Percentiles rank a stretch among this genome's conserved stretches.
These are phyloP conservation scores for Dysidea cf. avara DNA, from an alignment of 37 sponge, comb jelly and placozoan species.

Conservation along the genomic window DNA sequence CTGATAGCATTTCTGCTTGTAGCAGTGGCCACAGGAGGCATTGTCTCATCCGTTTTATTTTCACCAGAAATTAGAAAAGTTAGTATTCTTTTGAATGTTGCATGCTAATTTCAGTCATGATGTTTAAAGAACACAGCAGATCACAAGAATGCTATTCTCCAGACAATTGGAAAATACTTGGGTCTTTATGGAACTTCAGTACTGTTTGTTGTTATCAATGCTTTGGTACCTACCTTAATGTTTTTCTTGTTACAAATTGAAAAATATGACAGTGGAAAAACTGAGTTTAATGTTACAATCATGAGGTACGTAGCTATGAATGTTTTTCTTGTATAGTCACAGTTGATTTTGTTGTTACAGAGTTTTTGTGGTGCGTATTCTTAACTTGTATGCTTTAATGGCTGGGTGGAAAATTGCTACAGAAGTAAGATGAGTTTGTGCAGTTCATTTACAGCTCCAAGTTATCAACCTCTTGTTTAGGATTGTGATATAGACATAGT, in stretches of 20 bases:
- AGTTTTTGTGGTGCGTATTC: slow-evolving; percentile 6
- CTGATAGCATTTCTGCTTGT: neutral
- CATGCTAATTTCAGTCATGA: too few relatives aligned
- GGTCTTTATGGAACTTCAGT: neutral
- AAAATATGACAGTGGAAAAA: slow-evolving; percentile 1
- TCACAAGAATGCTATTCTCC: too few relatives aligned
- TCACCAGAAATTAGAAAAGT: too few relatives aligned
- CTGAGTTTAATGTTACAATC: slow-evolving; percentile 11
- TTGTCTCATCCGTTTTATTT: too few relatives aligned
- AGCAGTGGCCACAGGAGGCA: too few relatives aligned
- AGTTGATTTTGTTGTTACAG: neutral
- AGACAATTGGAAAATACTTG: neutral
- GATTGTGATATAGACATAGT: neutral
- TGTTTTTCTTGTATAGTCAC: too few relatives aligned
- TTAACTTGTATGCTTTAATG: slow-evolving; percentile 7
- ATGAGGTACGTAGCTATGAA: too few relatives aligned
- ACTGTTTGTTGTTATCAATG: neutral
- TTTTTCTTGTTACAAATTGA: slow-evolving; percentile 4
- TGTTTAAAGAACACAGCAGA: too few relatives aligned
- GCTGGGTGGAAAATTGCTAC: neutral
- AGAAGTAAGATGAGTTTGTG: neutral
- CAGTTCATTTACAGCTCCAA: too few relatives aligned
- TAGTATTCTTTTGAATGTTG: too few relatives aligned
- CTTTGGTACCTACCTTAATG: slow-evolving; percentile 1
- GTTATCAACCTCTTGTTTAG: too few relatives aligned